These are phyloP conservation scores for Protaetia brevitarsis DNA, from an alignment of 1,140 invertebrate species.

Conservation along the genomic window DNA sequence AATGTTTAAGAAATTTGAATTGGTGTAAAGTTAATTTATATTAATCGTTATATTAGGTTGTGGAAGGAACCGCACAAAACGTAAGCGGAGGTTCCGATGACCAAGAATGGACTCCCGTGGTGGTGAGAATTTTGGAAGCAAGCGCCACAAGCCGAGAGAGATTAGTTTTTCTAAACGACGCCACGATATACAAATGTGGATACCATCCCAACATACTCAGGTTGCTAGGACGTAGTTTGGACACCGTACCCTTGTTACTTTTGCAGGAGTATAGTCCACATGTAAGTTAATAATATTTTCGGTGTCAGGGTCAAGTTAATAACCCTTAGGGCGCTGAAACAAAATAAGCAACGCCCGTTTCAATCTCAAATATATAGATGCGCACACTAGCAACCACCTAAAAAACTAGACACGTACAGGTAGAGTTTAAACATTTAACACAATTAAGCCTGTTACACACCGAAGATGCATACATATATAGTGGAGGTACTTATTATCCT, in stretches of 20 bases:
- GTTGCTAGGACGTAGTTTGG: constrained; percentile 61
- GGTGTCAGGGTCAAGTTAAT: not conserved
- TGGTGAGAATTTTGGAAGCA: constrained; percentile 70
- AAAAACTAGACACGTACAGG: too few species aligned
- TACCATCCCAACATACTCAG: constrained; percentile 62
- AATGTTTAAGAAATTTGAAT: constrained; percentile 25
- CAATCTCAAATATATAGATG: too few species aligned
- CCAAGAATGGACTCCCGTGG: constrained; percentile 50
- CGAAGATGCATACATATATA: too few species aligned
- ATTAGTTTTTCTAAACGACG: constrained; percentile 70
- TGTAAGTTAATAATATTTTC: constrained; percentile 43
- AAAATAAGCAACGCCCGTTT: too few species aligned
- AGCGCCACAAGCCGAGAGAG: constrained; percentile 67
- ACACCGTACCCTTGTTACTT: constrained; percentile 63
- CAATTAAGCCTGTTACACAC: too few species aligned
- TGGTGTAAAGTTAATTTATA: not conserved
- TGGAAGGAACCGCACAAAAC: constrained; percentile 67
- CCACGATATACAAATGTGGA: constrained; percentile 62
- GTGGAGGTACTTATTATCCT: too few species aligned
- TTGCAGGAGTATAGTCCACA: constrained; percentile 63
- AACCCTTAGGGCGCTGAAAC: not conserved
- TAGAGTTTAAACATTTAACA: too few species aligned
- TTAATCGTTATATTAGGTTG: constrained; percentile 53
- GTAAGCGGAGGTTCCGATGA: constrained; percentile 46
- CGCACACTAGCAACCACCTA: too few species aligned